Percentiles rank a stretch among this genome's conserved stretches.
These are phyloP conservation scores for Apostichopus parvimensis DNA, from an alignment of 35 echinoderm and acorn worm species.

Conservation along the genomic window DNA sequence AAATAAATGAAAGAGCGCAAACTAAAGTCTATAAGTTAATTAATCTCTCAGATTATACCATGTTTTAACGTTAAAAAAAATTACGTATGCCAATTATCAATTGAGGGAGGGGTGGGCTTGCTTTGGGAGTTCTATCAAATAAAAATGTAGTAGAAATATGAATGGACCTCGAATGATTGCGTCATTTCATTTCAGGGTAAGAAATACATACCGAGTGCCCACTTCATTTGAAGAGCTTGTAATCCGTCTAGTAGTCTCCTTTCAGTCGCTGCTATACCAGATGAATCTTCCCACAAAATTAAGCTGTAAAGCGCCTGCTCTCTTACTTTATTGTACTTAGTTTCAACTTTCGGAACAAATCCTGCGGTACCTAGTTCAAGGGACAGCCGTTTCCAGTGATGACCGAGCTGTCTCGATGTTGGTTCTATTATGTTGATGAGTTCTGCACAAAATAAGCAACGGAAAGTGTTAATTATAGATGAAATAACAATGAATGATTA, in stretches of 20 bases:
- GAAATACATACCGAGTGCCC: conserved; percentile 38
- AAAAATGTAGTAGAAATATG: too few species aligned
- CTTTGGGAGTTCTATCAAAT: too few species aligned
- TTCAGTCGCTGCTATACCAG: conserved; percentile 82
- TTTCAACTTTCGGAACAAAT: conserved; percentile 75
- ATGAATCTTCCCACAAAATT: conserved; percentile 91
- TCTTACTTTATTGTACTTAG: conserved; percentile 74
- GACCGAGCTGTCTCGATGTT: conserved; percentile 74
- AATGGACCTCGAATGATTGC: too few species aligned
- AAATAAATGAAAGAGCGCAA: too few species aligned
- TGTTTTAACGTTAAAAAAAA: not conserved
- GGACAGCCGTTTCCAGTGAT: conserved; percentile 91
- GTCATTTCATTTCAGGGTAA: too few species aligned
- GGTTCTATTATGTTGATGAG: conserved; percentile 87
- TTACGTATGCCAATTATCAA: not conserved
- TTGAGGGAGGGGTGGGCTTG: too few species aligned
- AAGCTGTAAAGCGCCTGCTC: conserved; percentile 88
- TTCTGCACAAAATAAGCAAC: conserved; percentile 40
- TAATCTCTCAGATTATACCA: too few species aligned
- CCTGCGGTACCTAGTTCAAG: conserved; percentile 77
- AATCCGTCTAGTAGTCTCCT: conserved; percentile 83
- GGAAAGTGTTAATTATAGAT: too few species aligned
- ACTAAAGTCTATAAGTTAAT: too few species aligned
- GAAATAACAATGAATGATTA: too few species aligned
- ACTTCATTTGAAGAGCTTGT: conserved; percentile 82